Conservation (phyloP, 2,113 vertebrate species). For the Benitochromis conjunctus region DNA sequence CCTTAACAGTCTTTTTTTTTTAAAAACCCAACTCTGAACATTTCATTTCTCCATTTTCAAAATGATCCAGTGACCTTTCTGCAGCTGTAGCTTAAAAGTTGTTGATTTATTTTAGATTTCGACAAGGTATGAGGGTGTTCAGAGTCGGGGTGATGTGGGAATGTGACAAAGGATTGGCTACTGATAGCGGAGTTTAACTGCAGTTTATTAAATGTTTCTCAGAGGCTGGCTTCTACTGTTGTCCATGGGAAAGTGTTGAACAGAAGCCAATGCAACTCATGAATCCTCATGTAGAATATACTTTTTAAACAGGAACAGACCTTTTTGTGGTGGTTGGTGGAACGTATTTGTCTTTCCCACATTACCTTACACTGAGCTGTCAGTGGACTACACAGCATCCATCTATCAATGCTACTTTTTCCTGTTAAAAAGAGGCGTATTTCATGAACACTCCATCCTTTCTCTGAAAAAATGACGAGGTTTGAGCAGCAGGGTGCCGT, state of each 20-base stretch:
- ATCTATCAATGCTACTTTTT: constrained; percentile 55
- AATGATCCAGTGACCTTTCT: neutral
- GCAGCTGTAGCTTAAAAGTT: neutral
- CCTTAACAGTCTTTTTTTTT: neutral
- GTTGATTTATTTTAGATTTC: constrained; percentile 26
- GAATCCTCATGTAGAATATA: constrained; percentile 32
- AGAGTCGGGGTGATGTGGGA: constrained; percentile 15
- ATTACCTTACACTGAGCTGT: constrained; percentile 42
- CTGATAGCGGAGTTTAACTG: neutral
- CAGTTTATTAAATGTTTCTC: constrained; percentile 7
- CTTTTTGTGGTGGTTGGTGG: constrained; percentile 11
- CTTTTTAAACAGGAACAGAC: constrained; percentile 49
- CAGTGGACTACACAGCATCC: constrained; percentile 32
- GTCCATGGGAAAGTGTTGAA: constrained; percentile 34
- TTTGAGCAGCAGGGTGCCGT: constrained; percentile 50
- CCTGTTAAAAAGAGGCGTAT: constrained; percentile 27
- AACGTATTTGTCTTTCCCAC: constrained; percentile 44
- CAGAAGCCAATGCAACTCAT: constrained; percentile 20
- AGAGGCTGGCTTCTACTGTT: neutral
- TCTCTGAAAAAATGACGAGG: constrained; percentile 45
- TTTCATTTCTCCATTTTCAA: neutral
- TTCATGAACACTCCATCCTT: constrained; percentile 41
- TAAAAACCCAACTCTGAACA: neutral
- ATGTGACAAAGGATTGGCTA: constrained; percentile 18
- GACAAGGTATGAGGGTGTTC: constrained; percentile 20